A percentile compares a stretch with the other conserved stretches of the same genome.
Evolutionary conservation across 2,113 vertebrate genomes (phyloP).

Genomic region (Poecilia latipinna): DNA sequence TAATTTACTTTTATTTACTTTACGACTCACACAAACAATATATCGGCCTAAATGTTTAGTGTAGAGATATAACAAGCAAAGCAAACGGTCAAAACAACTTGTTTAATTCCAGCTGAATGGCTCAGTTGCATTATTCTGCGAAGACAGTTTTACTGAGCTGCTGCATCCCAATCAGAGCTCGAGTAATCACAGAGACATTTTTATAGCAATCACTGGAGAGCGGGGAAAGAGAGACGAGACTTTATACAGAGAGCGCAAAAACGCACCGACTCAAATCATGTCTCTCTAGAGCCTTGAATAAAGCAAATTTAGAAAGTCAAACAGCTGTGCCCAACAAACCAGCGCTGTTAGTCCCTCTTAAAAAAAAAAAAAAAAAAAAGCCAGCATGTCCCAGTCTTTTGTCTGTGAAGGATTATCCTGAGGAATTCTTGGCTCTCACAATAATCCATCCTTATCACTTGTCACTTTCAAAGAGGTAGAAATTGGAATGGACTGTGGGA

Average conservation of each 20-base stretch:
- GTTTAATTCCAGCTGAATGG: constrained; percentile 51
- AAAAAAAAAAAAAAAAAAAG: constrained; percentile 21
- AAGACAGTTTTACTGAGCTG: constrained; percentile 34
- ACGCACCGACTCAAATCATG: constrained; percentile 67
- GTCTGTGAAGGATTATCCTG: constrained; percentile 73
- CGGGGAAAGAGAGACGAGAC: constrained; percentile 33
- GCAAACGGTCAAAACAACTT: constrained; percentile 30
- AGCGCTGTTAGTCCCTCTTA: constrained; percentile 40
- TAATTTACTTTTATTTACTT: constrained; percentile 1
- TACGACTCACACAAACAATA: constrained; percentile 15
- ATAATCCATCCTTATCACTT: constrained; percentile 78
- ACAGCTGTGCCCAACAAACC: constrained; percentile 51
- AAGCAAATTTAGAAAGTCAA: constrained; percentile 72
- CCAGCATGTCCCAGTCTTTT: constrained; percentile 74
- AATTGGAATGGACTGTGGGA: constrained; percentile 67
- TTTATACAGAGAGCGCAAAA: constrained; percentile 41
- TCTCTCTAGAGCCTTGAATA: constrained; percentile 77
- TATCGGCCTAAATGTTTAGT: constrained; percentile 30
- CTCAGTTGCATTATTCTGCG: constrained; percentile 47
- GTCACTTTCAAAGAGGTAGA: constrained; percentile 73
- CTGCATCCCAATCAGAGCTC: constrained; percentile 52
- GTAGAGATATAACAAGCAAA: constrained; percentile 13
- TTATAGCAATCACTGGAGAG: constrained; percentile 57
- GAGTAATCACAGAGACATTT: constrained; percentile 60
- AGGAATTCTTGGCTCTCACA: constrained; percentile 63